Evolutionary conservation across 2,888 invertebrate genomes (phyloP).

Genomic region (Biston betularia): DNA sequence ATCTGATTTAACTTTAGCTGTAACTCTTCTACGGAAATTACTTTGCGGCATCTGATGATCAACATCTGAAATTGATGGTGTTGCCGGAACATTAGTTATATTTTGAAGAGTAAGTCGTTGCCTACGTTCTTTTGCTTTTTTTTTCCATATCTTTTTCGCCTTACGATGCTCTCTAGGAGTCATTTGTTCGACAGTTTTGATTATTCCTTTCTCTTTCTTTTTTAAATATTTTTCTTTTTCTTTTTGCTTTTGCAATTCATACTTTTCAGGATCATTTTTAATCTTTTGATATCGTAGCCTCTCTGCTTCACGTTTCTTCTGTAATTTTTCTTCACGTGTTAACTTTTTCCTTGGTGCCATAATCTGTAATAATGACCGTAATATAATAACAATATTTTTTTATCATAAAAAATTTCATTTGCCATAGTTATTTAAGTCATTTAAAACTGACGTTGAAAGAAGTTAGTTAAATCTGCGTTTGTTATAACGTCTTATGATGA

Average conservation of each 20-base stretch:
- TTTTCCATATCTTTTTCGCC: constrained; percentile 39
- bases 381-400: too few species aligned
- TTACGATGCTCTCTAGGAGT: constrained; percentile 38
- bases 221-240: constrained; percentile 1
- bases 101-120: constrained; percentile 25
- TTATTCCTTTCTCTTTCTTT: constrained; percentile 2
- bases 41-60: constrained; percentile 1
- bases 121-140: constrained; percentile 40
- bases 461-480: too few species aligned
- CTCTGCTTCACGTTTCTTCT: too few species aligned
- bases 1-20: constrained; percentile 32
- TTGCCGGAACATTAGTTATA: constrained; percentile 5
- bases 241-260: not conserved
- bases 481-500: too few species aligned
- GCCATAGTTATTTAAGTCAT: too few species aligned
- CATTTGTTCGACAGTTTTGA: constrained; percentile 25
- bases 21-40: constrained; percentile 2
- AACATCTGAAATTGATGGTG: constrained; percentile 10
- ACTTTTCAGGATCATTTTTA: constrained; percentile 21
- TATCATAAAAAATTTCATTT: too few species aligned
- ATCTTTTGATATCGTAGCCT: not conserved
- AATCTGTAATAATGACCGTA: too few species aligned
- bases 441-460: too few species aligned
- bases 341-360: too few species aligned
- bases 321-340: too few species aligned